Conservation (phyloP, 2,113 vertebrate genomes). For the Charadrius vociferus region DNA sequence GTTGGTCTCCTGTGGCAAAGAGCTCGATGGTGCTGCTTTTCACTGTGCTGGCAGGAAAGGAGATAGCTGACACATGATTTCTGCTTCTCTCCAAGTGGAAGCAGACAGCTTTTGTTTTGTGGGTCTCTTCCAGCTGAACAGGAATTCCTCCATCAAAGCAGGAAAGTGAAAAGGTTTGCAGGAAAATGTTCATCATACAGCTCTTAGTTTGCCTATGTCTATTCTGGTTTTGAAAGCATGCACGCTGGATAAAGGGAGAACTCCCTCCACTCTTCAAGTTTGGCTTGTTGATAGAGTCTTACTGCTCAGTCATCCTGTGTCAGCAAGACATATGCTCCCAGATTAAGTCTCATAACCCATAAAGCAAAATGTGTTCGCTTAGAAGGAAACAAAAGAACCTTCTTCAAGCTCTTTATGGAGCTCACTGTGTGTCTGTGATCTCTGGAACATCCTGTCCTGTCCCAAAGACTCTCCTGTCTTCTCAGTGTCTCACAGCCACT, state of each 20-base stretch:
- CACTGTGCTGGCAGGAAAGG: not conserved
- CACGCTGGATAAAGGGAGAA: not conserved
- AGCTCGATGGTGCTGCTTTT: not conserved
- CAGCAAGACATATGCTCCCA: not conserved
- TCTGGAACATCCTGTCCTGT: not conserved
- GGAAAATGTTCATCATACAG: not conserved
- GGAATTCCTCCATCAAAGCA: slow-evolving; percentile 16
- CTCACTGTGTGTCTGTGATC: not conserved
- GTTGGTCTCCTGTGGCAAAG: not conserved
- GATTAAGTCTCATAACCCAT: not conserved
- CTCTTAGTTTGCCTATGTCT: not conserved
- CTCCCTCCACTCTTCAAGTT: not conserved
- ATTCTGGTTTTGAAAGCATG: not conserved
- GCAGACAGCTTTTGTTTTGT: slow-evolving; percentile 21
- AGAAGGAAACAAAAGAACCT: not conserved
- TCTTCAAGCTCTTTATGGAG: not conserved
- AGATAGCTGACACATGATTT: not conserved
- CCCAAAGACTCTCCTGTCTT: not conserved
- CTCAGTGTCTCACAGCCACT: not conserved
- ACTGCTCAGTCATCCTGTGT: not conserved
- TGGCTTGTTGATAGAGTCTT: not conserved
- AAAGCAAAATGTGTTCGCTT: not conserved
- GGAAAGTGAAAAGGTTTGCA: slow-evolving; percentile 11
- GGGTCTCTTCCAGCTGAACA: not conserved
- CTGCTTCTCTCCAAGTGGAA: not conserved